Conservation (phyloP, 2,797 vertebrate species). For the Amblyopsis hoosieri region DNA sequence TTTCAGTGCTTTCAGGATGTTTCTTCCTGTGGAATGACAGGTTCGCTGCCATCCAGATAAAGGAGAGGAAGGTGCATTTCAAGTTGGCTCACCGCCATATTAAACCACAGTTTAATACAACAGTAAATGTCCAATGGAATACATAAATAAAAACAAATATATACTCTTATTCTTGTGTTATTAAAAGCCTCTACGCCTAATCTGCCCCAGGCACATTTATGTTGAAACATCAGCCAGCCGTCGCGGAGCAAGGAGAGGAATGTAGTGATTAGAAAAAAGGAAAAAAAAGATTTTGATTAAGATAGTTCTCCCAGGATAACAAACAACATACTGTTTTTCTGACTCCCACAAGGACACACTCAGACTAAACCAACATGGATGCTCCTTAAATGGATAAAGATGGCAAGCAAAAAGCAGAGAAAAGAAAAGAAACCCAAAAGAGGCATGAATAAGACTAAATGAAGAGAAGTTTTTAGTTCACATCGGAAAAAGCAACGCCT, state of each 20-base stretch:
- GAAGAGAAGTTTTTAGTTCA: constrained; percentile 40
- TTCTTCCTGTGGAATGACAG: constrained; percentile 38
- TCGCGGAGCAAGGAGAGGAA: constrained; percentile 27
- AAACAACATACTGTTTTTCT: constrained; percentile 22
- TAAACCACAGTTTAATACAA: constrained; percentile 49
- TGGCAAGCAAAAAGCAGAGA: constrained; percentile 27
- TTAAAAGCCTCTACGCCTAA: constrained; percentile 40
- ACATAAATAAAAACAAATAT: constrained; percentile 27
- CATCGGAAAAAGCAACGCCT: constrained; percentile 43
- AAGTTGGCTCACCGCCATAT: constrained; percentile 38
- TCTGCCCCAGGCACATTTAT: constrained; percentile 21
- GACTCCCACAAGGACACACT: constrained; percentile 21
- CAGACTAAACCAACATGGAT: constrained; percentile 11
- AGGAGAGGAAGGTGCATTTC: constrained; percentile 42
- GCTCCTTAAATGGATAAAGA: constrained; percentile 31
- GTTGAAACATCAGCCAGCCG: constrained; percentile 22
- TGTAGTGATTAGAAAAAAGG: constrained; percentile 17
- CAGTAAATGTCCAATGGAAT: constrained; percentile 42
- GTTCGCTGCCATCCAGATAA: constrained; percentile 33
- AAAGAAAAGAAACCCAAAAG: not conserved
- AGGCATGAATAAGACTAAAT: not conserved
- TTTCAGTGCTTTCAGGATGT: constrained; percentile 62
- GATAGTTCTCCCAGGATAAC: constrained; percentile 18
- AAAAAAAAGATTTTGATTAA: constrained; percentile 13
- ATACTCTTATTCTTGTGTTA: constrained; percentile 31